These are phyloP conservation scores for Riptortus pedestris DNA, from an alignment of 1,140 invertebrate species.

Conservation along the genomic window DNA sequence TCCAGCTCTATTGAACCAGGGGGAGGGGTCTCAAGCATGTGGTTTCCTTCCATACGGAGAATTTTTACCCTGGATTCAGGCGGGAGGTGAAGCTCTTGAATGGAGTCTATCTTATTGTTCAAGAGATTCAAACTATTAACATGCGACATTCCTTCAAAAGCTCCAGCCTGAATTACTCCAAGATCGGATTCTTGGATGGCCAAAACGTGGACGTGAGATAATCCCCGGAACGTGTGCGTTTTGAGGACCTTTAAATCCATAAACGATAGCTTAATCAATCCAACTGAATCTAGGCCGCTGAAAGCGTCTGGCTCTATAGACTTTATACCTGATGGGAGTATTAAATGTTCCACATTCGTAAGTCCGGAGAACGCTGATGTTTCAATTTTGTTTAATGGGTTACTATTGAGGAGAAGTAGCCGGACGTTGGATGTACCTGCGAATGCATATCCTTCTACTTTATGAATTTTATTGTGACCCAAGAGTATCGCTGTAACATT, in stretches of 20 bases:
- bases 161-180: constrained; percentile 55
- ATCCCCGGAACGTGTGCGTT: constrained; percentile 60
- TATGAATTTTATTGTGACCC: constrained; percentile 63
- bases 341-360: constrained; percentile 61
- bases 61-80: constrained; percentile 54
- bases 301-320: constrained; percentile 66
- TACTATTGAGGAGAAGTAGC: constrained; percentile 60
- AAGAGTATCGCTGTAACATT: constrained; percentile 64
- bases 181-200: constrained; percentile 69
- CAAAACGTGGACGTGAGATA: constrained; percentile 58
- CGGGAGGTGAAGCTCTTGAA: constrained; percentile 57
- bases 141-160: constrained; percentile 56
- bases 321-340: constrained; percentile 63
- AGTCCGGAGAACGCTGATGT: constrained; percentile 68
- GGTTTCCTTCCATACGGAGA: constrained; percentile 65
- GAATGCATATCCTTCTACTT: constrained; percentile 68
- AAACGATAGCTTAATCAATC: constrained; percentile 61
- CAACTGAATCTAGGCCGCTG: constrained; percentile 64
- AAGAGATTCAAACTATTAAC: constrained; percentile 60
- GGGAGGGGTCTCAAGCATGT: constrained; percentile 59
- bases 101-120: constrained; percentile 72
- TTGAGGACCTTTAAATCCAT: constrained; percentile 64
- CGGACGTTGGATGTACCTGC: constrained; percentile 71
- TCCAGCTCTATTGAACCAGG: constrained; percentile 51
- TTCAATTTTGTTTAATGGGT: constrained; percentile 60